phyloP scores from a whole-genome alignment of 2,888 invertebrate genomes.

The Dione vanillae region DNA sequence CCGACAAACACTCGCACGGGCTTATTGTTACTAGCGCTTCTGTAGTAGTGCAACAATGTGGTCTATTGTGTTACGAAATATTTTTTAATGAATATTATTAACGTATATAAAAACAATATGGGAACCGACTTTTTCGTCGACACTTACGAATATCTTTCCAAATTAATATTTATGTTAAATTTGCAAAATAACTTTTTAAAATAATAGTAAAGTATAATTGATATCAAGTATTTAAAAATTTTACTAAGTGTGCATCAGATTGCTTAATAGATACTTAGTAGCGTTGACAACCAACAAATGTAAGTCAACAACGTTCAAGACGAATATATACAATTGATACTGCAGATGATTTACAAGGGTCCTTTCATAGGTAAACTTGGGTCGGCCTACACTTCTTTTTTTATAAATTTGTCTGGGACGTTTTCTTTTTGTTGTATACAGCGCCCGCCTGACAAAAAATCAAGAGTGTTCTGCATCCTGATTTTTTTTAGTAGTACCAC shows the following conservation, averaged over 20 bases:
- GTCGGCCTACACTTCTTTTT: slow-evolving; percentile 79
- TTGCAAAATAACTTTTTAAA: background rate
- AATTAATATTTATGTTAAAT: background rate
- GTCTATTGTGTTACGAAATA: slow-evolving; percentile 55
- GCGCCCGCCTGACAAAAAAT: slow-evolving; percentile 78
- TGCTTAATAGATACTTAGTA: slow-evolving; percentile 78
- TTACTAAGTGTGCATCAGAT: background rate
- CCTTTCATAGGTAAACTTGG: slow-evolving; percentile 82
- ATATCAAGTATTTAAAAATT: background rate
- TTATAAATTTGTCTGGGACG: slow-evolving; percentile 77
- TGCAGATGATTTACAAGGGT: slow-evolving; percentile 83
- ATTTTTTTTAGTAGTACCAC: slow-evolving; percentile 81
- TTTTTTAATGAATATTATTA: slow-evolving; percentile 45
- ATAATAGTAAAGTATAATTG: background rate
- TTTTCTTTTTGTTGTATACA: slow-evolving; percentile 79
- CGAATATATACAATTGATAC: slow-evolving; percentile 72
- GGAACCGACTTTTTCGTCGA: slow-evolving; percentile 32
- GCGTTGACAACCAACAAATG: slow-evolving; percentile 80
- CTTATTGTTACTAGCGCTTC: slow-evolving; percentile 75
- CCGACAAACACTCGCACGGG: slow-evolving; percentile 83
- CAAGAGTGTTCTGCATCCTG: slow-evolving; percentile 78
- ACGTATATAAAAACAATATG: slow-evolving; percentile 45
- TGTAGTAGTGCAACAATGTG: slow-evolving; percentile 77
- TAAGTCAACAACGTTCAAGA: slow-evolving; percentile 79
- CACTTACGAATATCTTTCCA: background rate